Conservation (phyloP, 2,888 invertebrate species). For the Pocota personata region DNA sequence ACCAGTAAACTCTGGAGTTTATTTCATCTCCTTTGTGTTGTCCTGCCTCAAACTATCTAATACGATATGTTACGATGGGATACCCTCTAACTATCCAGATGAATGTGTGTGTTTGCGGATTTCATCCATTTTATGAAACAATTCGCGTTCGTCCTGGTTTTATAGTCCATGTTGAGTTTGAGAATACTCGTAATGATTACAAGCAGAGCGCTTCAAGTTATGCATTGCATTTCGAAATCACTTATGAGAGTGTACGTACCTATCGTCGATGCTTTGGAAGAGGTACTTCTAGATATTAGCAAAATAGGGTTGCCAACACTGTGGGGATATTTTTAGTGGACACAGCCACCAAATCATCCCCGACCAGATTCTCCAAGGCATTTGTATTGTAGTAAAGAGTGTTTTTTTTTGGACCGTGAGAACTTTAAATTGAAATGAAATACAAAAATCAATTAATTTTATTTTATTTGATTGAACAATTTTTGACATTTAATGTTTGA, state of each 20-base stretch:
- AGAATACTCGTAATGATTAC: neutral
- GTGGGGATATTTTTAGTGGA: no score
- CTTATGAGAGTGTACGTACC: neutral
- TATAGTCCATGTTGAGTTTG: neutral
- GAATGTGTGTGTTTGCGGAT: neutral
- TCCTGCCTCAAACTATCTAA: neutral
- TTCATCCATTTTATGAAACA: neutral
- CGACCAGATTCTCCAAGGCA: no score
- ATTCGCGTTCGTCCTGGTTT: neutral
- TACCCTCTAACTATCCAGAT: neutral
- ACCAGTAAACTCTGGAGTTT: neutral
- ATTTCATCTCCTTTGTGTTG: neutral
- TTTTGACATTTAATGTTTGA: no score
- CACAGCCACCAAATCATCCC: no score
- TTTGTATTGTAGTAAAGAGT: no score
- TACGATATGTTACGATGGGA: neutral
- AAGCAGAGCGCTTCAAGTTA: neutral
- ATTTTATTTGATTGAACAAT: no score
- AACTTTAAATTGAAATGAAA: no score
- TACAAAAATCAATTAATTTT: no score
- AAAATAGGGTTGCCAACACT: neutral
- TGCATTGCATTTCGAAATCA: slow-evolving; percentile 21
- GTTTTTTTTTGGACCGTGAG: no score
- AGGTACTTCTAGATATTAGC: neutral
- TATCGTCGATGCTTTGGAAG: neutral